Conservation (phyloP, 1,140 invertebrate genomes). For the Aporrectodea caliginosa region DNA sequence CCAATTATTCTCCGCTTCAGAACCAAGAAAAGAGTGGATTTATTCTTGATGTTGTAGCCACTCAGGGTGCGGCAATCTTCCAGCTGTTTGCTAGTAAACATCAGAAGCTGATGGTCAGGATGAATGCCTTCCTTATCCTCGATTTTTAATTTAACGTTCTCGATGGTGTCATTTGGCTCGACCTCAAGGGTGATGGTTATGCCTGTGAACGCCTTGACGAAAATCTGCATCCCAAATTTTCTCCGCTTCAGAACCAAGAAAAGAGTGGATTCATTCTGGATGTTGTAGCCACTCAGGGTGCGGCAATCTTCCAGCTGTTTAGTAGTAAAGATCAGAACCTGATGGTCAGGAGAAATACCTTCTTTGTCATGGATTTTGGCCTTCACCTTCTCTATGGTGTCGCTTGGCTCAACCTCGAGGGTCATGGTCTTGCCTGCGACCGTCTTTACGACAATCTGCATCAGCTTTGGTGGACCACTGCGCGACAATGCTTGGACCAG, state of each 20-base stretch:
- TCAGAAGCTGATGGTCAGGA: conserved; percentile 57
- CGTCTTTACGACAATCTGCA: conserved; percentile 65
- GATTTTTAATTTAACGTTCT: conserved; percentile 64
- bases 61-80: conserved; percentile 71
- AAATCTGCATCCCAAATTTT: conserved; percentile 87
- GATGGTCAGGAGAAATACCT: conserved; percentile 58
- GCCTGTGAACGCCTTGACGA: no score
- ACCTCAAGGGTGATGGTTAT: conserved; percentile 69
- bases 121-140: conserved; percentile 81
- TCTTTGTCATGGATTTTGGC: conserved; percentile 20
- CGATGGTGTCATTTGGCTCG: conserved; percentile 77
- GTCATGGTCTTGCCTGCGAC: conserved; percentile 90
- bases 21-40: conserved; percentile 66
- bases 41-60: conserved; percentile 77
- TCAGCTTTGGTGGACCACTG: no score
- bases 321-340: conserved; percentile 63
- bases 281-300: no score
- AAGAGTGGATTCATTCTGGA: conserved; percentile 72
- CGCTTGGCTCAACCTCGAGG: no score
- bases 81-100: conserved; percentile 68
- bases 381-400: no score
- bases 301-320: conserved; percentile 66
- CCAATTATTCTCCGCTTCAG: conserved; percentile 66
- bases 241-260: conserved; percentile 65
- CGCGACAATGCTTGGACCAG: no score